Evolutionary conservation across 2,113 vertebrate genomes (phyloP).

Genomic region (Antennarius striatus): DNA sequence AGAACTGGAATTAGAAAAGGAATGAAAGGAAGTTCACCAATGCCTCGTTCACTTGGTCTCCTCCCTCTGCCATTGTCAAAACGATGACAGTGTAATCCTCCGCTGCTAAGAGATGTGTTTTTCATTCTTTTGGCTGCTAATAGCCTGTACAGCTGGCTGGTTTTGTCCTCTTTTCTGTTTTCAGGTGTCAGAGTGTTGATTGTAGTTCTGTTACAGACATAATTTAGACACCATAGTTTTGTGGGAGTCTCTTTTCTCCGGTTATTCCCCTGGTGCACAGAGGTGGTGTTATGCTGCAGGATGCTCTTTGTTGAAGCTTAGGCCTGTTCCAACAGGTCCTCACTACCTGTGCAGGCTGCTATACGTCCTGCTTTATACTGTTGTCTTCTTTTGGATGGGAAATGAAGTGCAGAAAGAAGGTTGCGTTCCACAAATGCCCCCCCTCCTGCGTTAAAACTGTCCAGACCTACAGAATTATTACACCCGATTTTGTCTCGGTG

Average conservation of each 20-base stretch:
- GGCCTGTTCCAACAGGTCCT: conserved; percentile 78
- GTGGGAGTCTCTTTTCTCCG: conserved; percentile 21
- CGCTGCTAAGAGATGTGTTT: conserved; percentile 24
- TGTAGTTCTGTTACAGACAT: conserved; percentile 28
- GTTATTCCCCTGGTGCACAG: conserved; percentile 43
- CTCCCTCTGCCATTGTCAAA: conserved; percentile 14
- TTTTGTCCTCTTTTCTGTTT: conserved; percentile 8
- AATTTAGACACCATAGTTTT: conserved; percentile 14
- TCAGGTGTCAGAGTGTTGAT: conserved; percentile 11
- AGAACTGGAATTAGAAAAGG: no score
- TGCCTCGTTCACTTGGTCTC: background rate
- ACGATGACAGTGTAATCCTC: conserved; percentile 24
- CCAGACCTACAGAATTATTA: background rate
- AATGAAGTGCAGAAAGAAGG: conserved; percentile 67
- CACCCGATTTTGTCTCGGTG: conserved; percentile 37
- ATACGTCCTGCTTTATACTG: conserved; percentile 71
- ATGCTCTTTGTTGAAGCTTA: conserved; percentile 75
- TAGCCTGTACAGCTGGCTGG: background rate
- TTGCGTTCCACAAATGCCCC: conserved; percentile 64
- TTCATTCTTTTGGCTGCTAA: background rate
- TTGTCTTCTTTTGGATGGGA: conserved; percentile 57
- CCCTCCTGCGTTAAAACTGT: conserved; percentile 1
- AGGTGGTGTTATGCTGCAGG: conserved; percentile 60
- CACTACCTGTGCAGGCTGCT: conserved; percentile 63
- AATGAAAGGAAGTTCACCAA: no score